Percentiles rank a stretch among this genome's conserved stretches.
phyloP scores from a whole-genome alignment of 2,797 vertebrate species.

The Lacerta bilineata region DNA sequence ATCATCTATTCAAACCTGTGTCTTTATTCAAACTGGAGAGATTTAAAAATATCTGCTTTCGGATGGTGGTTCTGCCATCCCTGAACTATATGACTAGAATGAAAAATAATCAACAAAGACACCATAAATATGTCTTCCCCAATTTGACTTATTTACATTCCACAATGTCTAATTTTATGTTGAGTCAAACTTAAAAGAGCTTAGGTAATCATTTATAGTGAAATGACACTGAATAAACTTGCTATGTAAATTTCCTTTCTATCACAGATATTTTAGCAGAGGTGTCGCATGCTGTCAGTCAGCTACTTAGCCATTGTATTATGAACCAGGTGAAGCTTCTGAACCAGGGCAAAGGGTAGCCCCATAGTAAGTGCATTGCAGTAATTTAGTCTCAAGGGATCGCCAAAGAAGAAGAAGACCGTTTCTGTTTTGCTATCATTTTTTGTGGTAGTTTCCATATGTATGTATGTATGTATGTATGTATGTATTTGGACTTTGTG shows the following conservation, averaged over 20 bases:
- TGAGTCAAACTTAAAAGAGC: neutral
- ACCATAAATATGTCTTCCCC: too few relatives aligned
- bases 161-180: neutral
- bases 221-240: too few relatives aligned
- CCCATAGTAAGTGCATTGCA: too few relatives aligned
- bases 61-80: constrained; percentile 17
- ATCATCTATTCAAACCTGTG: neutral
- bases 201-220: too few relatives aligned
- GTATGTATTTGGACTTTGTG: neutral
- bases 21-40: constrained; percentile 19
- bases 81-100: constrained; percentile 8
- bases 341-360: too few relatives aligned
- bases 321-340: too few relatives aligned
- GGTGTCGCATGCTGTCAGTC: too few relatives aligned
- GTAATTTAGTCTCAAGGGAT: too few relatives aligned
- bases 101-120: neutral
- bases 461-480: neutral
- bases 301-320: too few relatives aligned
- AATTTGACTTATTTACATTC: neutral
- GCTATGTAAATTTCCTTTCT: too few relatives aligned
- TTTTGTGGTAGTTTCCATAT: neutral
- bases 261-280: too few relatives aligned
- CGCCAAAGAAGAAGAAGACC: too few relatives aligned
- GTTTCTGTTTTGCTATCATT: neutral
- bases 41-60: constrained; percentile 23